Conservation (phyloP, 2,888 invertebrate genomes). For the Drosophila mimica region DNA sequence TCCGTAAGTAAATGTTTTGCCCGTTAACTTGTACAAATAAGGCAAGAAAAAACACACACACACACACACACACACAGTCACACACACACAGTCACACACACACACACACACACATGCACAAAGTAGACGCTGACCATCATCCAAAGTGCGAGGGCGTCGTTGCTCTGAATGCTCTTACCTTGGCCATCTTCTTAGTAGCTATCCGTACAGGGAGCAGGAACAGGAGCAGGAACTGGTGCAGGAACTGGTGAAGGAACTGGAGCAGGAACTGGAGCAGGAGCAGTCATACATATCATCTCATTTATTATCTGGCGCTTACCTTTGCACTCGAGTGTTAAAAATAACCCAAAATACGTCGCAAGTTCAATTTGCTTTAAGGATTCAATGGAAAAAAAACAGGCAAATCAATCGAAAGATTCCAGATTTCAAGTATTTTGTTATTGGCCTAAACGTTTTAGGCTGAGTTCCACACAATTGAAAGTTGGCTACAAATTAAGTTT, state of each 20-base stretch:
- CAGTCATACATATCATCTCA: conserved; percentile 43
- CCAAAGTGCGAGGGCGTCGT: conserved; percentile 49
- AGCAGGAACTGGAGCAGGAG: conserved; percentile 1
- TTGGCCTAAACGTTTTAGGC: background rate
- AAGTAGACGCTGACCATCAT: conserved; percentile 25
- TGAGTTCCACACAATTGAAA: conserved; percentile 2
- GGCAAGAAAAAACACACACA: conserved; percentile 8
- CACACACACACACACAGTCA: conserved; percentile 5
- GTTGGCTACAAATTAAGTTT: too few species aligned
- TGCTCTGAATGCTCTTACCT: conserved; percentile 22
- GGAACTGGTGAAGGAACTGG: background rate
- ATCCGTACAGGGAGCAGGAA: conserved; percentile 2
- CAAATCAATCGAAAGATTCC: conserved; percentile 22
- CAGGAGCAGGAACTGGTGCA: conserved; percentile 5
- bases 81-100: conserved; percentile 10
- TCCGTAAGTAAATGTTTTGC: conserved; percentile 77
- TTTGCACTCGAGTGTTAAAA: conserved; percentile 40
- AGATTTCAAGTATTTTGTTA: conserved; percentile 15
- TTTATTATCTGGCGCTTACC: conserved; percentile 56
- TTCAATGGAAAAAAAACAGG: background rate
- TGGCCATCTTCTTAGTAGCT: conserved; percentile 11
- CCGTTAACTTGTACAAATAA: conserved; percentile 74
- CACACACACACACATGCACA: conserved; percentile 16
- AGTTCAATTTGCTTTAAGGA: conserved; percentile 37
- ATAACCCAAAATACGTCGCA: conserved; percentile 10